Base-by-base conservation (phyloP, 2,888 invertebrate genomes). In the Alviniconcha strummeri region DNA sequence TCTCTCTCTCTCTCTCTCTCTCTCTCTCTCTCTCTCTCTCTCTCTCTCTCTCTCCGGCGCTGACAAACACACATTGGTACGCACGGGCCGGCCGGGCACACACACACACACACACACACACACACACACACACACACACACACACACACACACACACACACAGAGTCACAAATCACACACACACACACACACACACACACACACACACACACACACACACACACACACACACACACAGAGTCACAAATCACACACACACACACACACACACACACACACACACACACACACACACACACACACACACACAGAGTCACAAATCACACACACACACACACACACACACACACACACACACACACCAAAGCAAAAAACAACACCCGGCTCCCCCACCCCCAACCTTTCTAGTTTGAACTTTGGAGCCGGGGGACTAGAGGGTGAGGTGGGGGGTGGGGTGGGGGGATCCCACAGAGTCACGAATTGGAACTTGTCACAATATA, bases 51-150 rank as follows among this genome's bases (percentile, higher is more conserved):
- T 36, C 36, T 36, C 36, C n/a, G n/a, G n/a, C n/a, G n/a, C 69
- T 17, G 17, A 69, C 69, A 69, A 4, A 69, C 6, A 17, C 74
- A 52, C 74, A 74, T 52, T 36, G 36, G 4, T 8, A 74, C 74
- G 15, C 74, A 74, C 74, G 15, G 36, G 52, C 36, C 74, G 52
- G 36, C 19, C 74, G 52, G 36, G 19, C 71, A 71, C 19, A n/a
- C 71, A 71, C 71, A n/a, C 71, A 71, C 71, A n/a, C 71, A 71
- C 71, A n/a, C 71, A 74, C 74, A 74, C 74, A 74, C 52, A 52
- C 11, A 52, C 74, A 52, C 74, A 52, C 74, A 74, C 52, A 52
- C 74, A 52, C 36, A 52, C 74, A 74, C 74, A 52, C 74, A 74
- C 74, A 52, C 74, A 74, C 74, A 52, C 52, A 36, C 52, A 74